Percentiles rank a stretch among this genome's conserved stretches.
Evolutionary conservation across 2,888 invertebrate species (phyloP).

Genomic region (Drosophila aldrichi): DNA sequence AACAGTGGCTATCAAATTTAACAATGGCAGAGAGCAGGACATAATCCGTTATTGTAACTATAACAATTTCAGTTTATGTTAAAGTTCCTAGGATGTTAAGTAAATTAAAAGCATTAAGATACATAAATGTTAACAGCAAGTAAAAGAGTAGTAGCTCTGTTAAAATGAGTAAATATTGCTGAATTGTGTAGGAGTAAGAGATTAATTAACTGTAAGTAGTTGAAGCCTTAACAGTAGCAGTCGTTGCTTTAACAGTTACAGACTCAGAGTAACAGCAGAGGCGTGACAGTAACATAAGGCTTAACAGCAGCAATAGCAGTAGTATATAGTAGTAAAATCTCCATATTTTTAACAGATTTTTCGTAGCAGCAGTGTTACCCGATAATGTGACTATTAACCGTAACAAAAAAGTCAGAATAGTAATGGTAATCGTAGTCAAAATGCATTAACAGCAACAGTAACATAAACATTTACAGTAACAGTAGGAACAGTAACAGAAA

Average conservation of each 20-base stretch:
- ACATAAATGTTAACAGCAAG: not conserved
- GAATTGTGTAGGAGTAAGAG: not conserved
- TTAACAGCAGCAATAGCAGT: not conserved
- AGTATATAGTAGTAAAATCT: not conserved
- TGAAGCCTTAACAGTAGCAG: not conserved
- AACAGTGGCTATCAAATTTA: not conserved
- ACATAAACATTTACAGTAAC: not conserved
- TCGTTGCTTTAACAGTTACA: not conserved
- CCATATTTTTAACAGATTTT: too few species aligned
- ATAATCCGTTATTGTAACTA: conserved; percentile 1
- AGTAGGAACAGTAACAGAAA: too few species aligned
- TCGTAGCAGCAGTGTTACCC: too few species aligned
- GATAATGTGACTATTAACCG: not conserved
- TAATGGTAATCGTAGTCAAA: too few species aligned
- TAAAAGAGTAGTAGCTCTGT: not conserved
- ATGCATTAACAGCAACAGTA: not conserved
- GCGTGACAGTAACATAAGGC: not conserved
- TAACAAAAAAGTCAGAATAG: not conserved
- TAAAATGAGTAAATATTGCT: not conserved
- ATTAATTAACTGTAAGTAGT: not conserved
- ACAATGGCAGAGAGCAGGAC: not conserved
- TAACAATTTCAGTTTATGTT: not conserved
- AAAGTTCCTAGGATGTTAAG: not conserved
- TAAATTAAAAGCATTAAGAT: conserved; percentile 7
- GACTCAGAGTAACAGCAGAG: not conserved